Percentiles rank a stretch among this genome's conserved stretches.
Conservation (phyloP, 2,797 vertebrate species). For the Onychomys leucogaster region DNA sequence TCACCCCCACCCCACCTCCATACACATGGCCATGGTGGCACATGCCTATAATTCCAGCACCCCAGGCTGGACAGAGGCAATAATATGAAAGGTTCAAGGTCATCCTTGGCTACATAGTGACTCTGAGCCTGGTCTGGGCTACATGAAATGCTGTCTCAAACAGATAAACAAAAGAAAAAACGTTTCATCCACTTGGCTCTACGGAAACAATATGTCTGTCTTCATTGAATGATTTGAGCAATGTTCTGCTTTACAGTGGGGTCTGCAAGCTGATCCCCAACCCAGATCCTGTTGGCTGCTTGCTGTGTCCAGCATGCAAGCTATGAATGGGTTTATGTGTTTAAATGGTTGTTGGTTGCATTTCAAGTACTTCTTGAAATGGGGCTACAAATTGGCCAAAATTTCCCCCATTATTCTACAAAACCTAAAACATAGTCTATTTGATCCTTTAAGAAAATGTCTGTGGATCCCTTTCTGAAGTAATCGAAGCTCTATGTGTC, state of each 20-base stretch:
- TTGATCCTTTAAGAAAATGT: background rate
- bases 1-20: too few relatives aligned
- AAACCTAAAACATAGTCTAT: background rate
- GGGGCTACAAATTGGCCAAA: background rate
- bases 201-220: background rate
- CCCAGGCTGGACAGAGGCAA: background rate
- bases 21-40: background rate
- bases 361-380: slow-evolving; percentile 3
- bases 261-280: background rate
- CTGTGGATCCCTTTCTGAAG: background rate
- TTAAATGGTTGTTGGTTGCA: background rate
- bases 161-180: background rate
- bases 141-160: background rate
- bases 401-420: background rate
- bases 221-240: fast-evolving
- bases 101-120: background rate
- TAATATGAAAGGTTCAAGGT: background rate
- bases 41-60: background rate
- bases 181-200: background rate
- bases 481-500: background rate
- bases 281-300: background rate
- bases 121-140: too few relatives aligned
- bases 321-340: background rate
- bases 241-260: background rate
- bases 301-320: background rate